Conservation (phyloP, 1,140 invertebrate species). For the Zaprionus camerounensis region DNA sequence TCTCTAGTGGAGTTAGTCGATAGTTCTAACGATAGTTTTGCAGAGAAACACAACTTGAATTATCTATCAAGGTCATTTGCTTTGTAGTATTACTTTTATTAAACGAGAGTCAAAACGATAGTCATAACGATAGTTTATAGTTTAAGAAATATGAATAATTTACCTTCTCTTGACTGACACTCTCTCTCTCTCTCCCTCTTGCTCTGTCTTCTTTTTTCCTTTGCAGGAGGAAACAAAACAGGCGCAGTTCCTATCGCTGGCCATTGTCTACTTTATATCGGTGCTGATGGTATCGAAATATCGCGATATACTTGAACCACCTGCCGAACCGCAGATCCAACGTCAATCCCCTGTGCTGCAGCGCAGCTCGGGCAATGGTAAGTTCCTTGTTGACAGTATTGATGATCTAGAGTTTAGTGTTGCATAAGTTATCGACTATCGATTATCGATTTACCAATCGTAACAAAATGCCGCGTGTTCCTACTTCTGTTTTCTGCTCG, state of each 20-base stretch:
- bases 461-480: constrained; percentile 12
- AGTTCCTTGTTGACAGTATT: constrained; percentile 44
- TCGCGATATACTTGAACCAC: constrained; percentile 98
- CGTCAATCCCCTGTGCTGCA: constrained; percentile 82
- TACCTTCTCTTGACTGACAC: not conserved
- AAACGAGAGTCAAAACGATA: too few relatives aligned
- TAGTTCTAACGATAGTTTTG: not conserved
- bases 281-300: constrained; percentile 99
- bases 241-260: constrained; percentile 98
- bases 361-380: constrained; percentile 76
- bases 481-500: constrained; percentile 17
- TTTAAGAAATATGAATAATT: not conserved
- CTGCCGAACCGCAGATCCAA: constrained; percentile 84
- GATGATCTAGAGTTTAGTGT: not conserved
- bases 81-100: too few relatives aligned
- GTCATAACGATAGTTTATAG: not conserved
- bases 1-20: not conserved
- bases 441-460: constrained; percentile 5
- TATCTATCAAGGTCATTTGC: too few relatives aligned
- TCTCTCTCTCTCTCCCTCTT: too few relatives aligned
- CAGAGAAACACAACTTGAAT: not conserved
- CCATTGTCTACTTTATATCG: constrained; percentile 99
- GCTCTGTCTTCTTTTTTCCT: not conserved
- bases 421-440: constrained; percentile 13
- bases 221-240: constrained; percentile 99